Evolutionary conservation across 2,797 vertebrate genomes (phyloP), one percentile per base, ranked within the genome.

Genomic region (Micromesistius poutassou): DNA sequence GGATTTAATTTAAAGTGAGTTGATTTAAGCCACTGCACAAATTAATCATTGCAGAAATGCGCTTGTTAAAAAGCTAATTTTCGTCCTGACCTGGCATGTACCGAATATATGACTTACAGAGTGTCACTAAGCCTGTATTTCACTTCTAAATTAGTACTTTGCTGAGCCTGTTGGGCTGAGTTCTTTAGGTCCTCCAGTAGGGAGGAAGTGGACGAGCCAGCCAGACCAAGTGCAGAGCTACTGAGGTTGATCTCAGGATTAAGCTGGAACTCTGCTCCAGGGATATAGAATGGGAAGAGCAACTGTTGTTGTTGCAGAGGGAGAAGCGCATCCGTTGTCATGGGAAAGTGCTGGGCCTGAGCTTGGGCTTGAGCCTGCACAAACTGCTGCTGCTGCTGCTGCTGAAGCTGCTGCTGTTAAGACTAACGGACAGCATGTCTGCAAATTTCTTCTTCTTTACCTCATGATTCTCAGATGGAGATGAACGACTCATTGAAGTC

Each of bases 221-320:
- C 93, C 79, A 99, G 86, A 0, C 96, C 95, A 85, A 99, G 93
- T 0, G 97, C 94, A 75, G 97, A 93, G 4, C 93, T 96, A 82
- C 91, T 96, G 76, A 98, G 80, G 87, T 87, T 98, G 78, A 98
- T 94, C 78, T 99, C 98, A 2, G 97, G 95, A 89, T 96, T 99
- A 83, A 99, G 93, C 90, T 99, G 98, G 89, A 99, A 99, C 87
- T 99, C 98, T 0, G 98, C 94, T 25, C 97, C 98, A 76, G 98
- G 98, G 83, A 99, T 98, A 73, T 99, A 99, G 90, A 99, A 99
- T 2, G 98, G 98, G 79, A 99, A 99, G 40, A 99, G 89, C 75
- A 99, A 94, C 81, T 99, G 98, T 85, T 99, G 98, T 84, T 99
- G 98, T 87, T 99, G 98, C 73, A 99, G 94, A 82, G 98, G 96